Evolutionary conservation across 1,140 invertebrate genomes (phyloP).

Genomic region (Ceratina japonica): DNA sequence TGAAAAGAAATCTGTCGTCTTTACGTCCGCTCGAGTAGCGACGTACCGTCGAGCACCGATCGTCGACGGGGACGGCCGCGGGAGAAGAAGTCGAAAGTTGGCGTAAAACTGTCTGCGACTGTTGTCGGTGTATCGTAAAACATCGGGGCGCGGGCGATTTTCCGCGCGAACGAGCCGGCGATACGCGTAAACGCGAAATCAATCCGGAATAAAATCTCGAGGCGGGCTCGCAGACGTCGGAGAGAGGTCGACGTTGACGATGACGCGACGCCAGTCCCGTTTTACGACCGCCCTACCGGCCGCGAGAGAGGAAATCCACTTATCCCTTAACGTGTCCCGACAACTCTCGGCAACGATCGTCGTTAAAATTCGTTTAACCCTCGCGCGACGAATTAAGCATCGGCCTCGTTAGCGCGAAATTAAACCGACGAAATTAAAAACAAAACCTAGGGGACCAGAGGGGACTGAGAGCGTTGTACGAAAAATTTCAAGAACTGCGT

Average conservation of each 20-base stretch:
- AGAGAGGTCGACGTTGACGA: background rate
- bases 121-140: slow-evolving; percentile 5
- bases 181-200: slow-evolving; percentile 39
- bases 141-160: slow-evolving; percentile 4
- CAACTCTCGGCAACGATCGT: slow-evolving; percentile 49
- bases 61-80: background rate
- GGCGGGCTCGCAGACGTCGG: slow-evolving; percentile 11
- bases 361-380: slow-evolving; percentile 50
- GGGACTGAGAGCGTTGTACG: background rate
- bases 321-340: slow-evolving; percentile 44
- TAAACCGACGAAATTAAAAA: slow-evolving; percentile 39
- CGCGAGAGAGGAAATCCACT: slow-evolving; percentile 39
- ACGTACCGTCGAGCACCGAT: background rate
- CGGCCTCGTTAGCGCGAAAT: slow-evolving; percentile 45
- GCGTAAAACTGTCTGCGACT: background rate
- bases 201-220: slow-evolving; percentile 35
- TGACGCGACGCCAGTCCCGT: background rate
- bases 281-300: slow-evolving; percentile 40
- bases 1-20: too few relatives aligned
- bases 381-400: slow-evolving; percentile 46
- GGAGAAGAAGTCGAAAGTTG: background rate
- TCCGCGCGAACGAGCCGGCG: slow-evolving; percentile 11
- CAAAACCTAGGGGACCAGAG: background rate
- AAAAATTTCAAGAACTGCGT: background rate
- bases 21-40: too few relatives aligned